Base-by-base conservation (phyloP, 2,888 invertebrate species). In the Lordiphosa fenestrarum region DNA sequence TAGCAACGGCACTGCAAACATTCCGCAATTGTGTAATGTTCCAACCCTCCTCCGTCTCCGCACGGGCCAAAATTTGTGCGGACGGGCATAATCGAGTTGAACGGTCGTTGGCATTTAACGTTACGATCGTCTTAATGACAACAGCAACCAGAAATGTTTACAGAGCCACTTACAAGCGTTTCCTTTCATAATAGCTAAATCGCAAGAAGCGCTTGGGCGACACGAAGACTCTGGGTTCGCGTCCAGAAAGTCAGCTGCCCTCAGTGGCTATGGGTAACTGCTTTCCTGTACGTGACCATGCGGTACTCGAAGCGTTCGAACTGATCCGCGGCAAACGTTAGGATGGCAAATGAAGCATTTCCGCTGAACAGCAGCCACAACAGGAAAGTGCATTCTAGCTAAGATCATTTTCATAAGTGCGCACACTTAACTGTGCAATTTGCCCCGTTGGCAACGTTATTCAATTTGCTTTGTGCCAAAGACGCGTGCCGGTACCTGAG, bases 341-440 rank as follows among this genome's bases (percentile, higher is more conserved):
- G 40, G 48, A 54, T 58, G 44, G 54, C 53, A 50, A 60, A 52
- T 51, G 39, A 48, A 65, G 25, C 47, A 67, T 74, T 71, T 72
- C 74, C 72, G 75, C 64, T 69, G 69, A 47, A 54, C 52, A 56
- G 37, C 46, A 33, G 12, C 7, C 40, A 23, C 33, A 13, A 21
- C 30, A 38, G 44, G 53, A 56, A 53, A 44, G 54, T 39, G 69
- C 48, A 47, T 63, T 67, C 53, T 47, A 49, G 52, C 40, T 39
- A 25, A 50, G 47, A 62, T 66, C 56, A 73, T 74, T 60, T 67
- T 6, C 55, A 67, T 70, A 56, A 67, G 53, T 58, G 66, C 55
- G 35, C 41, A 56, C 52, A 56, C 52, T 40, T 69, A 69, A 40
- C 72, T 64, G 41, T 61, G 46, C 66, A 53, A 36, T 54, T 74